Evolutionary conservation across 2,888 invertebrate species (phyloP).

Genomic region (Chirona hameri): DNA sequence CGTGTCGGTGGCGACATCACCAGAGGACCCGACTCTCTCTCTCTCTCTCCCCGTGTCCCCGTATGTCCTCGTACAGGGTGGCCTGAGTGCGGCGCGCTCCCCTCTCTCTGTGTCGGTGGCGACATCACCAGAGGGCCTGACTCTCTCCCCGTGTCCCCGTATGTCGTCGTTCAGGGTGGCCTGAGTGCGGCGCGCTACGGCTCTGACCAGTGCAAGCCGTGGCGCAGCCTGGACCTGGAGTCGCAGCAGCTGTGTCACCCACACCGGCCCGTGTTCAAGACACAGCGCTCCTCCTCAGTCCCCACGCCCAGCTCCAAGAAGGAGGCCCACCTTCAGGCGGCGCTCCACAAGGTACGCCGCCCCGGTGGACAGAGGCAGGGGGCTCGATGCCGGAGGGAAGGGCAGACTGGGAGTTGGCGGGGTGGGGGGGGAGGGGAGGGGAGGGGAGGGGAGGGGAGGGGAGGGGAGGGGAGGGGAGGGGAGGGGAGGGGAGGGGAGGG

Average conservation of each 20-base stretch:
- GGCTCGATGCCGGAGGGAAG: too few relatives aligned
- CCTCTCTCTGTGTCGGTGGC: too few relatives aligned
- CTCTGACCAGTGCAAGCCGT: conserved; percentile 47
- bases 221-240: conserved; percentile 52
- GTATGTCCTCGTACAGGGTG: neutral
- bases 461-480: too few relatives aligned
- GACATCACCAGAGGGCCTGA: too few relatives aligned
- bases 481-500: too few relatives aligned
- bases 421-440: too few relatives aligned
- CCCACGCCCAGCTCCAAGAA: conserved; percentile 71
- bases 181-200: conserved; percentile 5
- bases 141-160: too few relatives aligned
- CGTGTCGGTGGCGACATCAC: too few relatives aligned
- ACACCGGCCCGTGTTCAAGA: conserved; percentile 79
- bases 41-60: too few relatives aligned
- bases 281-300: conserved; percentile 87
- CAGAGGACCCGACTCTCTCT: too few relatives aligned
- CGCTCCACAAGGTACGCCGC: conserved; percentile 41
- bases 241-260: conserved; percentile 51
- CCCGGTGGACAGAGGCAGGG: conserved; percentile 30
- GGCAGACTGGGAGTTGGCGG: too few relatives aligned
- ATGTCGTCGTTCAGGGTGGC: neutral
- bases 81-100: neutral
- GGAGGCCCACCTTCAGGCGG: conserved; percentile 34
- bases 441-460: too few relatives aligned